phyloP scores from a whole-genome alignment of 2,113 vertebrate genomes.

The Gallinago media region DNA sequence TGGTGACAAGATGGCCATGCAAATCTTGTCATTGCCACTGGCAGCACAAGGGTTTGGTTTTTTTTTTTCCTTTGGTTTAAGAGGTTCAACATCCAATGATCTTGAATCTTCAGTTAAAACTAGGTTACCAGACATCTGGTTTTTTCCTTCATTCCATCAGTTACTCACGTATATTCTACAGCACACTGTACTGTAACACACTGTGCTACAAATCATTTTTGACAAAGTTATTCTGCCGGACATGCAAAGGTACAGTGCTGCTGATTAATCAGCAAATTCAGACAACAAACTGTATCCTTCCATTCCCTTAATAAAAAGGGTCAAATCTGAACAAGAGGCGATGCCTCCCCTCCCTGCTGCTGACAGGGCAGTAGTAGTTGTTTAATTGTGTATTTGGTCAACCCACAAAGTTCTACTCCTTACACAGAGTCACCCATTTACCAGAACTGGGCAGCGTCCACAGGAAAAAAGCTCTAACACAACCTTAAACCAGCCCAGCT shows the following conservation, averaged over 20 bases:
- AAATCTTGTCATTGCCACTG: rapidly evolving
- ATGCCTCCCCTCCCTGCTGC: not conserved
- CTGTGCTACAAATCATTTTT: not conserved
- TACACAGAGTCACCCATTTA: not conserved
- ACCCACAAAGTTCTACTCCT: not conserved
- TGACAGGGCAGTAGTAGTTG: not conserved
- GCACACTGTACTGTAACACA: not conserved
- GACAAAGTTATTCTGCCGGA: not conserved
- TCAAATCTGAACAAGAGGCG: not conserved
- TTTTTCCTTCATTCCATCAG: too few relatives aligned
- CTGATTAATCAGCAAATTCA: not conserved
- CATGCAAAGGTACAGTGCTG: rapidly evolving
- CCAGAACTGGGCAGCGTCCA: not conserved
- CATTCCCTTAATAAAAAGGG: rapidly evolving
- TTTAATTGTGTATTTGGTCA: not conserved
- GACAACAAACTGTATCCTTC: not conserved
- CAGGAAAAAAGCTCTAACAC: not conserved
- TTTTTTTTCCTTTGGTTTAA: not conserved
- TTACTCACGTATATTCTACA: rapidly evolving
- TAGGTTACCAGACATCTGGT: rapidly evolving
- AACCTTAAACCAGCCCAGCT: not conserved
- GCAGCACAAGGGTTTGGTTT: not conserved
- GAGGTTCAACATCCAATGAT: not conserved
- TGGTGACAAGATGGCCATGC: rapidly evolving
- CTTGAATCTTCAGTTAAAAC: not conserved